Percentiles rank a stretch among this genome's conserved stretches.
phyloP scores from a whole-genome alignment of 1,140 invertebrate species.

The Bathynomus jamesi region DNA sequence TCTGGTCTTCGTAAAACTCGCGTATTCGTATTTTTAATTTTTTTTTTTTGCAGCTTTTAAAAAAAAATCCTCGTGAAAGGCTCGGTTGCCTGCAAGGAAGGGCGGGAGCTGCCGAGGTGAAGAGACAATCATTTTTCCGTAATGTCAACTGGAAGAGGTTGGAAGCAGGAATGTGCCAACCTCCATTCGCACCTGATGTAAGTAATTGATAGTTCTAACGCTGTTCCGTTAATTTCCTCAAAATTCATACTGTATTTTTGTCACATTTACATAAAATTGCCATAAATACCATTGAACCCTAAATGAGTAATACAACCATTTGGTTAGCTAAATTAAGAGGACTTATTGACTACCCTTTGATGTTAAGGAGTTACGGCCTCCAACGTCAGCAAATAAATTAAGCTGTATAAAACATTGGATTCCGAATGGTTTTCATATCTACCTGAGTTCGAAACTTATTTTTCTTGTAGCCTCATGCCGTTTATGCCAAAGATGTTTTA shows the following conservation, averaged over 20 bases:
- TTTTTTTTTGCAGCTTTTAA: slow-evolving; percentile 58
- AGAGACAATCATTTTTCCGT: slow-evolving; percentile 84
- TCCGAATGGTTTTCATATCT: slow-evolving; percentile 34
- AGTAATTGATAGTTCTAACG: too few relatives aligned
- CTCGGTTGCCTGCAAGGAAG: slow-evolving; percentile 74
- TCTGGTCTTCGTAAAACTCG: background rate
- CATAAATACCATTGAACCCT: too few relatives aligned
- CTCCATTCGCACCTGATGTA: slow-evolving; percentile 93
- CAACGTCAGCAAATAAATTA: slow-evolving; percentile 4
- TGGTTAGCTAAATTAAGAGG: too few relatives aligned
- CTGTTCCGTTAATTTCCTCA: too few relatives aligned
- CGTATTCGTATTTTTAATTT: slow-evolving; percentile 9
- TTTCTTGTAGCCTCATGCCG: slow-evolving; percentile 82
- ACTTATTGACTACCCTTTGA: too few relatives aligned
- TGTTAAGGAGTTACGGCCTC: too few relatives aligned
- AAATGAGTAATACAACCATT: too few relatives aligned
- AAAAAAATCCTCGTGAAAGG: slow-evolving; percentile 71
- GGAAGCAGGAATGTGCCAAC: slow-evolving; percentile 90
- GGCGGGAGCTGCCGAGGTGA: slow-evolving; percentile 75
- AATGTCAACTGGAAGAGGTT: slow-evolving; percentile 90
- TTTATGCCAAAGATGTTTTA: slow-evolving; percentile 98
- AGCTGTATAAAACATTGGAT: slow-evolving; percentile 11
- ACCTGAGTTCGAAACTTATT: too few relatives aligned
- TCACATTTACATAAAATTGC: too few relatives aligned
- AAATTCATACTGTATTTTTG: too few relatives aligned